Conservation (phyloP, 2,113 vertebrate genomes). For the Brachyistius frenatus region DNA sequence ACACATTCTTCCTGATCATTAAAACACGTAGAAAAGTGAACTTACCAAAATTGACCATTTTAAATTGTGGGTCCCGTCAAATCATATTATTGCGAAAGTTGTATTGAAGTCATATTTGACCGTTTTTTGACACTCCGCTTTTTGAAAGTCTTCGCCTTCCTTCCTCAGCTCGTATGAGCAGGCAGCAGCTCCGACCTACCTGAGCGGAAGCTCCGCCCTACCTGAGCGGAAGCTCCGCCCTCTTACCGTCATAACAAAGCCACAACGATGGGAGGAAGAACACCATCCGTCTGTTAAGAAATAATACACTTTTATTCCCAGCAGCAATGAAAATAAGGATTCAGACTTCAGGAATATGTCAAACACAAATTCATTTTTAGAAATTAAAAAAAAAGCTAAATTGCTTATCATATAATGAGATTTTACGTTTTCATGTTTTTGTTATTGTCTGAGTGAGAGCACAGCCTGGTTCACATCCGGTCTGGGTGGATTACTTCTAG, state of each 20-base stretch:
- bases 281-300: no score
- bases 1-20: not conserved
- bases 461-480: no score
- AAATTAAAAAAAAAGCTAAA: no score
- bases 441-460: no score
- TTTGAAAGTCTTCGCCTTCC: conserved; percentile 3
- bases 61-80: conserved; percentile 17
- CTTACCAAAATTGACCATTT: conserved; percentile 77
- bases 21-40: not conserved
- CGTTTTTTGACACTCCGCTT: not conserved
- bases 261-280: not conserved
- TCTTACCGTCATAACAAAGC: no score
- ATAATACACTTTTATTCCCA: no score
- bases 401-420: no score
- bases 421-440: no score
- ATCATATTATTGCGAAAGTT: conserved; percentile 15
- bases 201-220: conserved; percentile 56
- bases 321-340: no score
- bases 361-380: no score
- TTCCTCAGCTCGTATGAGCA: conserved; percentile 46
- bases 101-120: conserved; percentile 54
- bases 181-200: conserved; percentile 13
- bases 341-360: no score
- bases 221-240: not conserved
- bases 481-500: no score